A percentile compares a stretch with the other conserved stretches of the same genome.
Conservation (phyloP, 2,888 invertebrate species). For the Eueremaeus valkanovi region DNA sequence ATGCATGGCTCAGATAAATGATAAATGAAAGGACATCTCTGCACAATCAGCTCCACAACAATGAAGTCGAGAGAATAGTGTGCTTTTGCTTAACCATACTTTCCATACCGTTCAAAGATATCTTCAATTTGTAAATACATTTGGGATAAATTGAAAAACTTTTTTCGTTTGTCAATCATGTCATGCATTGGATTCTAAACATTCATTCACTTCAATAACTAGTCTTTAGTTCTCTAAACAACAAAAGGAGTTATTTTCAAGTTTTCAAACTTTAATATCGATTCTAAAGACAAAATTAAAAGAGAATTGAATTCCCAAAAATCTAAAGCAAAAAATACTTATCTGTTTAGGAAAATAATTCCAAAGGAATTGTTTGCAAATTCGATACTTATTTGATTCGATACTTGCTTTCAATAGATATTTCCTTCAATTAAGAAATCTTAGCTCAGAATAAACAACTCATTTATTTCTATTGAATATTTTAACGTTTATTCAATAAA, state of each 20-base stretch:
- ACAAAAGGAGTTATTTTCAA: not conserved
- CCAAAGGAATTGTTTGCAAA: not conserved
- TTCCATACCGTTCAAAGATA: not conserved
- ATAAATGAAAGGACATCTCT: slow-evolving; percentile 25
- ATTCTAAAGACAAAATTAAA: not conserved
- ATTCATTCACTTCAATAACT: no score
- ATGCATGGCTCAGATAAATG: slow-evolving; percentile 6
- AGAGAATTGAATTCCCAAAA: not conserved
- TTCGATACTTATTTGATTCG: slow-evolving; percentile 6
- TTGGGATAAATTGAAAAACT: slow-evolving; percentile 10
- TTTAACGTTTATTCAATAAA: no score
- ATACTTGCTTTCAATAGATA: not conserved
- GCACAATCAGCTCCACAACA: no score
- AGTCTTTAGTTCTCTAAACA: no score
- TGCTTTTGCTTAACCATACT: slow-evolving; percentile 8
- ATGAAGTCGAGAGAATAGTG: not conserved
- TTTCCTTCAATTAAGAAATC: not conserved
- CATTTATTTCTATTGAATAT: no score
- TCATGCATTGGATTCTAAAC: not conserved
- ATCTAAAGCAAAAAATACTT: not conserved
- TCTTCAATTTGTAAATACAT: not conserved
- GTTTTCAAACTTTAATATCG: slow-evolving; percentile 15
- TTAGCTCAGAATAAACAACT: no score
- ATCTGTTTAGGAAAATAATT: not conserved
- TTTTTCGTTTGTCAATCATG: not conserved